Percentiles rank a stretch among this genome's conserved stretches.
Conservation (phyloP, 2,797 vertebrate genomes). For the Emys orbicularis region DNA sequence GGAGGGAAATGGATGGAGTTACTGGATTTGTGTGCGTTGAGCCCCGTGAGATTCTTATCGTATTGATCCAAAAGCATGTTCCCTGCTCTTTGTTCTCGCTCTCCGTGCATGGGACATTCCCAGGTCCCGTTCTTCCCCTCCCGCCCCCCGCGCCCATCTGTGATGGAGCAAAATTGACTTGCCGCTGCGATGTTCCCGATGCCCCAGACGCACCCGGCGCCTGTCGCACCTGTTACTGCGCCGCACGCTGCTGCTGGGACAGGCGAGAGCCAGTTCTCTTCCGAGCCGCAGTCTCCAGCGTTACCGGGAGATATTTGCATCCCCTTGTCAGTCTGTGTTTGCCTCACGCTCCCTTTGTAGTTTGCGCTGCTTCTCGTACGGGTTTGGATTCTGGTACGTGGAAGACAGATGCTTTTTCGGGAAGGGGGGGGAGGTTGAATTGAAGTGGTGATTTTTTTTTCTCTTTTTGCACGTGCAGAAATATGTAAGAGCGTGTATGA, state of each 20-base stretch:
- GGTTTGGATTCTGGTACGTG: not conserved
- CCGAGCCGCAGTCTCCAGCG: not conserved
- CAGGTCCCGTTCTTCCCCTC: not conserved
- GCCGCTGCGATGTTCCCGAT: not conserved
- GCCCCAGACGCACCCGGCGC: not conserved
- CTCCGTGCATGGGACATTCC: not conserved
- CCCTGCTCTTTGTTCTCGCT: not conserved
- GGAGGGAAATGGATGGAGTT: not conserved
- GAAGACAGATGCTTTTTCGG: not conserved
- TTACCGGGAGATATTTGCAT: conserved; percentile 46
- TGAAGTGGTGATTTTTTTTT: not conserved
- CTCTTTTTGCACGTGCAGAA: not conserved
- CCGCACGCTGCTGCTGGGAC: not conserved
- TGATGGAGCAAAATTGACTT: not conserved
- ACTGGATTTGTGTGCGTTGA: not conserved
- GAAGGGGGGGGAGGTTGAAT: not conserved
- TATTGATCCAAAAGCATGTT: not conserved
- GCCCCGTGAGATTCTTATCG: not conserved
- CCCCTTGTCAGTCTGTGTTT: conserved; percentile 42
- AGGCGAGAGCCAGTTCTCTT: not conserved
- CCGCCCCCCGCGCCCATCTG: not conserved
- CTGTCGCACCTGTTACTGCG: not conserved
- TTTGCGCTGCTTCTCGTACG: not conserved
- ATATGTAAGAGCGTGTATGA: not conserved
- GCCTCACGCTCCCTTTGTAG: not conserved